These are phyloP conservation scores for Ctenoplectra terminalis DNA, from an alignment of 1,140 invertebrate species.

Conservation along the genomic window DNA sequence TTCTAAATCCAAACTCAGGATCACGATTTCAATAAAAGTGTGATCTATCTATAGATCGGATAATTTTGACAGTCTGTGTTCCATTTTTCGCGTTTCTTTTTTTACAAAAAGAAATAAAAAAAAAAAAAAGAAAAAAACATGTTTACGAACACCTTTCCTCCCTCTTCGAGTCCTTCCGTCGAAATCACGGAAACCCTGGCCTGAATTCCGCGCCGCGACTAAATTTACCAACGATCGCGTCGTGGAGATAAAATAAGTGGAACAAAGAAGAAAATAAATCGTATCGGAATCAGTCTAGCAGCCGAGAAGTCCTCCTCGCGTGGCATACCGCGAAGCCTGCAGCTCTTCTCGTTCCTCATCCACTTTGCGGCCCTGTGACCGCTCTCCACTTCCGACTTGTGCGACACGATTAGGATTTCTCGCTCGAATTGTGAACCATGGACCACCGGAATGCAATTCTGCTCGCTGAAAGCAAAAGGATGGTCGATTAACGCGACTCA, in stretches of 20 bases:
- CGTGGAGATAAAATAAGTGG: too few species aligned
- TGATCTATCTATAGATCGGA: too few species aligned
- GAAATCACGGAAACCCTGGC: background rate
- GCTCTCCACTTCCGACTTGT: slow-evolving; percentile 15
- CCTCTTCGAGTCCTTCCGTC: too few species aligned
- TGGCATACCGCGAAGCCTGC: background rate
- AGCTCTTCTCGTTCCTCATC: background rate
- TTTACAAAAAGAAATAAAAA: too few species aligned
- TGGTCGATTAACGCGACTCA: background rate
- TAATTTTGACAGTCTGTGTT: background rate
- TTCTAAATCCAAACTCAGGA: too few species aligned
- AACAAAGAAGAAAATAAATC: slow-evolving; percentile 15
- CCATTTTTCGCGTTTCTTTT: background rate
- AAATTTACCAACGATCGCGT: slow-evolving; percentile 21
- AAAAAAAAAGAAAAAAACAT: too few species aligned
- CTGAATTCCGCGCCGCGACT: background rate
- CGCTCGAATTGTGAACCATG: slow-evolving; percentile 50
- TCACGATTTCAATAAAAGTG: background rate
- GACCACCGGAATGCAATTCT: slow-evolving; percentile 50
- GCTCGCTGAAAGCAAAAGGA: slow-evolving; percentile 42
- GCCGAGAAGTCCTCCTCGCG: slow-evolving; percentile 38
- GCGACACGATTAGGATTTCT: slow-evolving; percentile 55
- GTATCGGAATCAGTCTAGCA: background rate
- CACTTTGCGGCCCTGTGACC: background rate
- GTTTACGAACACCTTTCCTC: too few species aligned